Evolutionary conservation across 2,888 invertebrate genomes (phyloP).

Genomic region (Agrotis puta): DNA sequence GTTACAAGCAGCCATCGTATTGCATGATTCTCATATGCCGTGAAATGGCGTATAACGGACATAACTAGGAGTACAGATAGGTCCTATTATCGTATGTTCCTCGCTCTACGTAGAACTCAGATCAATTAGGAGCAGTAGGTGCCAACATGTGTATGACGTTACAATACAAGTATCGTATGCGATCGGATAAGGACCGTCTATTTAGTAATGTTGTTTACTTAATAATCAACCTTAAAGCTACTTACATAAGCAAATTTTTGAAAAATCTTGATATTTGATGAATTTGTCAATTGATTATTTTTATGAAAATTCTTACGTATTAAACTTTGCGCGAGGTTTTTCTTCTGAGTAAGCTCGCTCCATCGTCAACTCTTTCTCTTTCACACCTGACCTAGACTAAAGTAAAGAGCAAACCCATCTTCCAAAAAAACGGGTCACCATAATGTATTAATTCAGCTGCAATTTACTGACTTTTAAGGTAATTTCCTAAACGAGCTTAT

Average conservation of each 20-base stretch:
- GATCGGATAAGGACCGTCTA: background rate
- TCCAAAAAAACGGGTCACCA: too few relatives aligned
- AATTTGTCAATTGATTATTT: too few relatives aligned
- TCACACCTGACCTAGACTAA: too few relatives aligned
- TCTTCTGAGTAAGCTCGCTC: too few relatives aligned
- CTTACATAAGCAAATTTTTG: background rate
- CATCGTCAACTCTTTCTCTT: too few relatives aligned
- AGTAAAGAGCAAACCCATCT: too few relatives aligned
- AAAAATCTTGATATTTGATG: too few relatives aligned
- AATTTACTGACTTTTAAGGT: conserved; percentile 8
- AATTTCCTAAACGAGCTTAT: conserved; percentile 14
- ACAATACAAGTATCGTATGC: background rate
- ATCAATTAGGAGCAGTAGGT: conserved; percentile 25
- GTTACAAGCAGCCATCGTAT: background rate
- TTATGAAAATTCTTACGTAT: too few relatives aligned
- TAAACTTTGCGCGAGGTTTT: too few relatives aligned
- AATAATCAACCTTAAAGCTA: too few relatives aligned
- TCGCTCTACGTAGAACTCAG: background rate
- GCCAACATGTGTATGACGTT: background rate
- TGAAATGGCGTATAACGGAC: background rate
- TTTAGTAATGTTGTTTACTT: too few relatives aligned
- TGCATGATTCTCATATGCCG: background rate
- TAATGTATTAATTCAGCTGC: conserved; percentile 2
- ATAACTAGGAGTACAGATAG: background rate
- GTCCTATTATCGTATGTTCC: background rate